phyloP scores from a whole-genome alignment of 2,113 vertebrate genomes.

The Oreochromis niloticus region DNA sequence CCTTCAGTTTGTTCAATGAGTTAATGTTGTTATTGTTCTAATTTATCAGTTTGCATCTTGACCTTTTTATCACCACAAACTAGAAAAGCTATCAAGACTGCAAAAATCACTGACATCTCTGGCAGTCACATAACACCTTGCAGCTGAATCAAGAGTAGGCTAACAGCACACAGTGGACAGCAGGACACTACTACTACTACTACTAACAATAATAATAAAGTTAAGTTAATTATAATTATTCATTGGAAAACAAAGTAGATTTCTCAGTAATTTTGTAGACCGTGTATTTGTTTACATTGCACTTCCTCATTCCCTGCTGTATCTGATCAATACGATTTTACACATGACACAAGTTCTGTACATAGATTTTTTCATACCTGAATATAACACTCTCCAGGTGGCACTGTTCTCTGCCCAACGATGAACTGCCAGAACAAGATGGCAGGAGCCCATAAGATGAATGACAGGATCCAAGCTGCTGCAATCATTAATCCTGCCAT shows the following conservation, averaged over 20 bases:
- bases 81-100: background rate
- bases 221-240: background rate
- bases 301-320: background rate
- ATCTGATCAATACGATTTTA: background rate
- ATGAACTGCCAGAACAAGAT: constrained; percentile 99
- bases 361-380: constrained; percentile 40
- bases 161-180: background rate
- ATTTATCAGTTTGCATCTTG: background rate
- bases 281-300: background rate
- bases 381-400: constrained; percentile 87
- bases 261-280: background rate
- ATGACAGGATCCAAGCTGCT: constrained; percentile 94
- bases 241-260: background rate
- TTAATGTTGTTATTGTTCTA: background rate
- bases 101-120: background rate
- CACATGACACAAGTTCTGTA: background rate
- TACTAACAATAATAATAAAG: background rate
- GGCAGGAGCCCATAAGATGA: constrained; percentile 94
- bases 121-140: background rate
- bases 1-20: background rate
- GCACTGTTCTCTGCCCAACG: constrained; percentile 90
- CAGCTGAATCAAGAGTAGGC: background rate
- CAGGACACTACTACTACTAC: background rate
- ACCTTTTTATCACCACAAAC: background rate
- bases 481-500: constrained; percentile 98